phyloP scores from a whole-genome alignment of 2,888 invertebrate genomes.

The Punctoribates punctum region DNA sequence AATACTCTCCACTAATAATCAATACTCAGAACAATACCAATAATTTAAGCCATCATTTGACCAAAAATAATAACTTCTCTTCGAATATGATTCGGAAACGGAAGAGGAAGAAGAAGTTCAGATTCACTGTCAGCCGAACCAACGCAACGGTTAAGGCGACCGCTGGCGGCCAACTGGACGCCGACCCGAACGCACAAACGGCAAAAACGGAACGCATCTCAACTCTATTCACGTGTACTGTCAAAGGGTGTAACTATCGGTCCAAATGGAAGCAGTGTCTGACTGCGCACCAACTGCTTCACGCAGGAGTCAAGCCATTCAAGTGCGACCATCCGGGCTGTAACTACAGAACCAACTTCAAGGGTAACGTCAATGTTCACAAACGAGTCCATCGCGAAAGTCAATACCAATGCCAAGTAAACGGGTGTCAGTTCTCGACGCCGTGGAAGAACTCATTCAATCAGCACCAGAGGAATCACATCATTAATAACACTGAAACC shows the following conservation, averaged over 20 bases:
- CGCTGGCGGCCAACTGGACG: neutral
- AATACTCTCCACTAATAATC: slow-evolving; percentile 4
- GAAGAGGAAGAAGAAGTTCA: slow-evolving; percentile 17
- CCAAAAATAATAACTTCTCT: slow-evolving; percentile 7
- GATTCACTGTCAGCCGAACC: neutral
- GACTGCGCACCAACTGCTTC: slow-evolving; percentile 37
- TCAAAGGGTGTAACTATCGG: slow-evolving; percentile 37
- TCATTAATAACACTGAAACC: neutral
- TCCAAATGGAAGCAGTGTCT: slow-evolving; percentile 40
- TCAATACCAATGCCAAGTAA: slow-evolving; percentile 28
- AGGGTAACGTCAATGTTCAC: slow-evolving; percentile 40
- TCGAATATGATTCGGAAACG: slow-evolving; percentile 30
- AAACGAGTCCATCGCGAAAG: slow-evolving; percentile 35
- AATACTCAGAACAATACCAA: neutral
- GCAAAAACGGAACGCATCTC: neutral
- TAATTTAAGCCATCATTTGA: slow-evolving; percentile 7
- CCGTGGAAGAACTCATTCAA: slow-evolving; percentile 28
- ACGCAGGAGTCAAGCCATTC: slow-evolving; percentile 41
- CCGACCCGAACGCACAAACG: neutral
- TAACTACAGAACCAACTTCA: slow-evolving; percentile 39
- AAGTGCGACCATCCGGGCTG: slow-evolving; percentile 41
- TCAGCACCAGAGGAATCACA: slow-evolving; percentile 31
- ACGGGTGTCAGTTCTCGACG: slow-evolving; percentile 23
- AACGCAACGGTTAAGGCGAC: neutral
- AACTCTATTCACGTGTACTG: slow-evolving; percentile 24